Conservation (phyloP, 2,888 invertebrate genomes). For the Drosophila diplacantha region DNA sequence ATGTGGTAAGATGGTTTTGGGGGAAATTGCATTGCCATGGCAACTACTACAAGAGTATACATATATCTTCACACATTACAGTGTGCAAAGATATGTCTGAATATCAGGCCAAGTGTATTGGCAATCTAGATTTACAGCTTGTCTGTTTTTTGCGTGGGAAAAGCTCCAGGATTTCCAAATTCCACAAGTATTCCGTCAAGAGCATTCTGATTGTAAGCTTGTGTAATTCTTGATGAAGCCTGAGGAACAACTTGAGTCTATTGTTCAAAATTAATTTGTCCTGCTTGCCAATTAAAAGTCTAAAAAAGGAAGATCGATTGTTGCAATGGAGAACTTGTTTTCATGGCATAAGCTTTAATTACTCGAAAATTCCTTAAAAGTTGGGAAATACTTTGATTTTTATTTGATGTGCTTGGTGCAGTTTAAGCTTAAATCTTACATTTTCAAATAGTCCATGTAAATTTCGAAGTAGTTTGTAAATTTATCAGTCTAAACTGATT, state of each 20-base stretch:
- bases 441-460: too few relatives aligned
- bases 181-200: neutral
- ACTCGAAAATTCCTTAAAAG: too few relatives aligned
- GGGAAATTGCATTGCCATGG: constrained; percentile 15
- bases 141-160: neutral
- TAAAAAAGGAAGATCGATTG: too few relatives aligned
- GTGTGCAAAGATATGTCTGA: neutral
- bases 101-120: constrained; percentile 15
- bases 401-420: too few relatives aligned
- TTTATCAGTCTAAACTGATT: neutral
- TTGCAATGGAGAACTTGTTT: too few relatives aligned
- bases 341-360: too few relatives aligned
- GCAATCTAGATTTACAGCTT: constrained; percentile 1
- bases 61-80: neutral
- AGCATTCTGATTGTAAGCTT: neutral
- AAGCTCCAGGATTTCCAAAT: neutral
- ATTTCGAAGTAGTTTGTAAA: neutral
- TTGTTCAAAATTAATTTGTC: neutral
- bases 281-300: neutral
- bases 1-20: constrained; percentile 2
- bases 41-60: neutral
- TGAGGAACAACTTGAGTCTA: neutral
- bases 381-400: too few relatives aligned
- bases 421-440: neutral
- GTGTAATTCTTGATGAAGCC: neutral